Evolutionary conservation across 2,888 invertebrate genomes (phyloP).

Genomic region (Tenthredo livida): DNA sequence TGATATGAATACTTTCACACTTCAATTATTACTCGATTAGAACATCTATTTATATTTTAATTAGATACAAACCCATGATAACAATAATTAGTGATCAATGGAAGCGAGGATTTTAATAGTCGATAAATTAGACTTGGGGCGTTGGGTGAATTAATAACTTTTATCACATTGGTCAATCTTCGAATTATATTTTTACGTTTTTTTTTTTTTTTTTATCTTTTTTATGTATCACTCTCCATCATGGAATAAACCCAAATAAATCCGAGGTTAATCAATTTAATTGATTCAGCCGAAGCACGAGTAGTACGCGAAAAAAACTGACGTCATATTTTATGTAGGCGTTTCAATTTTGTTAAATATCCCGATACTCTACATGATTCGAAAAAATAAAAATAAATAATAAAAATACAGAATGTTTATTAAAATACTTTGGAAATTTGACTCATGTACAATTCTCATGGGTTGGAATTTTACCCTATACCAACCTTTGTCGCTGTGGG

Average conservation of each 20-base stretch:
- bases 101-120: not conserved
- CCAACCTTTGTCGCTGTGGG: constrained; percentile 8
- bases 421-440: not conserved
- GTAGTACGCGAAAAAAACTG: too few species aligned
- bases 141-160: not conserved
- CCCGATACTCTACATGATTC: not conserved
- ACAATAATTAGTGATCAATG: not conserved
- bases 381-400: not conserved
- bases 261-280: too few species aligned
- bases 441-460: not conserved
- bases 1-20: not conserved
- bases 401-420: not conserved
- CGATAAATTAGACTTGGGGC: not conserved
- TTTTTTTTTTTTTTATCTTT: not conserved
- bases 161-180: not conserved
- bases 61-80: not conserved
- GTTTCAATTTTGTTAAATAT: not conserved
- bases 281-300: too few species aligned
- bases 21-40: not conserved
- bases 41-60: not conserved
- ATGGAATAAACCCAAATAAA: not conserved
- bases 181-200: not conserved
- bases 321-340: not conserved
- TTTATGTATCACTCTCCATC: not conserved
- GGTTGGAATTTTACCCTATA: not conserved